Conservation (phyloP, 2,113 vertebrate species). For the Sardina pilchardus region DNA sequence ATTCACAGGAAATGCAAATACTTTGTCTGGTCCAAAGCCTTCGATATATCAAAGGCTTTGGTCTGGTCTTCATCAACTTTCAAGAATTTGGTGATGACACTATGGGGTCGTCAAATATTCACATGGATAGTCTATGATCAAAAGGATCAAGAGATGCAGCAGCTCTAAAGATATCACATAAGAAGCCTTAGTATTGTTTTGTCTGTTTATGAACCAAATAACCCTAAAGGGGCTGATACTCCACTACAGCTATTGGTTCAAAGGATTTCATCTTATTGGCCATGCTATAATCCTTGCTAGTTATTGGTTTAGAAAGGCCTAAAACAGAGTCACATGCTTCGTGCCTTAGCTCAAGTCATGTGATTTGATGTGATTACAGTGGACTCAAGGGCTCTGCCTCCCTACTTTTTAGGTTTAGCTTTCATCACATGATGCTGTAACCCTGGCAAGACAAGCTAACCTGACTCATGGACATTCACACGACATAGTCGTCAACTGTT, state of each 20-base stretch:
- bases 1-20: not conserved
- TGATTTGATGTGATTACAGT: conserved; percentile 10
- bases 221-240: not conserved
- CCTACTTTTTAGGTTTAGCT: not conserved
- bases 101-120: not conserved
- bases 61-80: too few relatives aligned
- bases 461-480: not conserved
- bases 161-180: not conserved
- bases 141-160: not conserved
- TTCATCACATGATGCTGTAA: not conserved
- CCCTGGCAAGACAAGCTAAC: not conserved
- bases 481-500: not conserved
- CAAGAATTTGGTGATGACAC: too few relatives aligned
- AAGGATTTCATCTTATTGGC: not conserved
- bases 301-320: not conserved
- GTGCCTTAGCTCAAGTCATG: not conserved
- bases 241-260: not conserved
- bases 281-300: not conserved
- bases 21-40: too few relatives aligned
- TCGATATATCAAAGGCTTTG: too few relatives aligned
- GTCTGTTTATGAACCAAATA: conserved; percentile 4
- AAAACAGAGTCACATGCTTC: conserved; percentile 4
- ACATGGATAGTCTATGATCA: not conserved
- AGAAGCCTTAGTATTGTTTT: not conserved
- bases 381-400: not conserved